Percentiles rank a stretch among this genome's conserved stretches.
phyloP scores from a whole-genome alignment of 2,888 invertebrate genomes.

The Caenorhabditis japonica region DNA sequence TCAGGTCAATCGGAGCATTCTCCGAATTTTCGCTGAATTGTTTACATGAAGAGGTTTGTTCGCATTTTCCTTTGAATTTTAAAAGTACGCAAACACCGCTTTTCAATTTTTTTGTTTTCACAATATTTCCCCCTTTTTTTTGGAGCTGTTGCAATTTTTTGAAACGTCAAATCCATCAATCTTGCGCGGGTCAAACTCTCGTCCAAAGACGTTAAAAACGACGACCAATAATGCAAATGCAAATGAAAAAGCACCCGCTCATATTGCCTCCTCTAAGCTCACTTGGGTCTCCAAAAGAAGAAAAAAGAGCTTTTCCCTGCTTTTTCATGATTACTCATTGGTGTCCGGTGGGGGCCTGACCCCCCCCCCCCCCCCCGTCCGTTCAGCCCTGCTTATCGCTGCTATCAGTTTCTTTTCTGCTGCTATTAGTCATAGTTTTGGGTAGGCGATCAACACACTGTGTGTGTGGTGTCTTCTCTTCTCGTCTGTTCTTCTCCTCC shows the following conservation, averaged over 20 bases:
- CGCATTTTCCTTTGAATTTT: too few relatives aligned
- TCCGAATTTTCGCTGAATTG: too few relatives aligned
- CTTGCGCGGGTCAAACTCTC: conserved; percentile 40
- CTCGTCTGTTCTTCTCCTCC: background rate
- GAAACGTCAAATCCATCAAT: conserved; percentile 37
- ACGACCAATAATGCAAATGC: conserved; percentile 46
- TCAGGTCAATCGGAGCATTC: too few relatives aligned
- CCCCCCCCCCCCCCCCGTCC: conserved; percentile 12
- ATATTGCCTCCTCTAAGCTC: background rate
- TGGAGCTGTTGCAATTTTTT: conserved; percentile 30
- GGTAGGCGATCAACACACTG: conserved; percentile 26
- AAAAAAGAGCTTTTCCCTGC: conserved; percentile 13
- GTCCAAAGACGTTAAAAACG: conserved; percentile 6
- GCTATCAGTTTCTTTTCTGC: conserved; percentile 48
- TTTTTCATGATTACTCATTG: conserved; percentile 42
- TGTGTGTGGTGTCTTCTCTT: background rate
- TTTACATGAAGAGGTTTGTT: too few relatives aligned
- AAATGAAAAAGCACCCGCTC: conserved; percentile 4
- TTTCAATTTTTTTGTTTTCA: too few relatives aligned
- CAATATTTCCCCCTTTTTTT: too few relatives aligned
- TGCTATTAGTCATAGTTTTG: conserved; percentile 44
- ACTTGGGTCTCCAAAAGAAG: conserved; percentile 2
- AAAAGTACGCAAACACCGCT: too few relatives aligned
- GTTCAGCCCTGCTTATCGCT: conserved; percentile 24
- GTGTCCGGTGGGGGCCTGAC: conserved; percentile 3